Evolutionary conservation across 1,140 invertebrate species (phyloP), one percentile per base, ranked within the genome.

Genomic region (Bombus waltoni): DNA sequence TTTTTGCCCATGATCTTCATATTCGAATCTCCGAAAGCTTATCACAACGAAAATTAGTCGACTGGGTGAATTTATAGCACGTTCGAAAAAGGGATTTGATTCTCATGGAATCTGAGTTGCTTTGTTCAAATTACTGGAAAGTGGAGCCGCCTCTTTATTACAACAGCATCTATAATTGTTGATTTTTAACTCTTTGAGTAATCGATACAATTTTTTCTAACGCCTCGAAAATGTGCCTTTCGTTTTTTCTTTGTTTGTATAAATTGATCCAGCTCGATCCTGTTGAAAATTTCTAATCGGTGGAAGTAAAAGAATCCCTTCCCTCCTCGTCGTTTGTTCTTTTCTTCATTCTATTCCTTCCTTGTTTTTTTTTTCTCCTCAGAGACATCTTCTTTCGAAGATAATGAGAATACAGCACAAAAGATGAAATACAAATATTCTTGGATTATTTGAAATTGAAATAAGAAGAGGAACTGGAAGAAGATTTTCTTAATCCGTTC

Each of bases 401-500:
- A 28, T 62, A n/a, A 32, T 47, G n/a, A 32, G 32, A 44, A 44
- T 28, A 32, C 15, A 28, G 40, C 59, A 44, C 35, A 66, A 32
- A 32, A 35, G 65, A 66, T 66, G n/a, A 66, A 66, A 32, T 66
- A 66, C 32, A 66, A 66, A 66, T 32, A 66, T 35, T 66, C 65
- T 32, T 15, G 65, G 13, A 32, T 32, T 66, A 35, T 25, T 70
- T 70, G 66, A 70, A 70, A 70, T 70, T 70, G 22, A 70, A 70
- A 70, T 22, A 70, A 22, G 35, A 38, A 38, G 35, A 38, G n/a
- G 32, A 35, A 70, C 15, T 35, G 66, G 38, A 70, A 70, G 66
- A 35, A 38, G 35, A 70, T 70, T 70, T 38, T 70, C 66, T 70
- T 70, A 38, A 70, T 70, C 66, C 35, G 65, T 38, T 70, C 66